phyloP scores from a whole-genome alignment of 2,888 invertebrate genomes.

The Diplolepis rosae region DNA sequence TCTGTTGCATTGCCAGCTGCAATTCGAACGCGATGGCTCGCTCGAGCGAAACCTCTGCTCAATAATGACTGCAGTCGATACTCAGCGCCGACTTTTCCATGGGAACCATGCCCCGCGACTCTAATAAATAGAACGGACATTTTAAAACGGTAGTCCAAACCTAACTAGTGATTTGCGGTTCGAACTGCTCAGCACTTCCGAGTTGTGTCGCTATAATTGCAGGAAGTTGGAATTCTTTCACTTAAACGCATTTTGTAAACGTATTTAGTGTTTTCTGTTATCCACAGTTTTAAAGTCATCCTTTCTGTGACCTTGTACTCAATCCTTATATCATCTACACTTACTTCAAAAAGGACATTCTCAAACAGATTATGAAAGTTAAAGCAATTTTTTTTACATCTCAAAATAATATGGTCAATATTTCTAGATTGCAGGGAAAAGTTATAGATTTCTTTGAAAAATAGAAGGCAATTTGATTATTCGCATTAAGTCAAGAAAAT shows the following conservation, averaged over 20 bases:
- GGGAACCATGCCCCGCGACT: constrained; percentile 20
- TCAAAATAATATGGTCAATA: no score
- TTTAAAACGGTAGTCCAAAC: constrained; percentile 27
- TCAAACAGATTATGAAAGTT: no score
- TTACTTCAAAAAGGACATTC: no score
- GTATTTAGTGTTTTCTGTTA: constrained; percentile 9
- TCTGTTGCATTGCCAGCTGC: constrained; percentile 40
- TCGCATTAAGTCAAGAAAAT: no score
- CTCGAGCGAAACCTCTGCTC: constrained; percentile 39
- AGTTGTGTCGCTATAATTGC: constrained; percentile 17
- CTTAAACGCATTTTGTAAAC: constrained; percentile 2
- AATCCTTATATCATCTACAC: no score
- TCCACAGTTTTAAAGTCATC: background rate
- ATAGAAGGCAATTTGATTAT: no score
- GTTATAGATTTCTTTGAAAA: no score
- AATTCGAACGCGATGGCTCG: constrained; percentile 36
- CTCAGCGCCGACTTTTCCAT: constrained; percentile 8
- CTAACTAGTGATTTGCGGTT: constrained; percentile 31
- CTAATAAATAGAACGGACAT: constrained; percentile 28
- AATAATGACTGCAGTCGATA: constrained; percentile 10
- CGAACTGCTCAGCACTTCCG: constrained; percentile 29
- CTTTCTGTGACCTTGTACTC: background rate
- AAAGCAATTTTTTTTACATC: no score
- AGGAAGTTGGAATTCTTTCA: constrained; percentile 27
- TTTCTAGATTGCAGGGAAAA: no score